Percentiles rank a stretch among this genome's conserved stretches.
Evolutionary conservation across 2,797 vertebrate genomes (phyloP).

Genomic region (Gobionotothen gibberifrons): DNA sequence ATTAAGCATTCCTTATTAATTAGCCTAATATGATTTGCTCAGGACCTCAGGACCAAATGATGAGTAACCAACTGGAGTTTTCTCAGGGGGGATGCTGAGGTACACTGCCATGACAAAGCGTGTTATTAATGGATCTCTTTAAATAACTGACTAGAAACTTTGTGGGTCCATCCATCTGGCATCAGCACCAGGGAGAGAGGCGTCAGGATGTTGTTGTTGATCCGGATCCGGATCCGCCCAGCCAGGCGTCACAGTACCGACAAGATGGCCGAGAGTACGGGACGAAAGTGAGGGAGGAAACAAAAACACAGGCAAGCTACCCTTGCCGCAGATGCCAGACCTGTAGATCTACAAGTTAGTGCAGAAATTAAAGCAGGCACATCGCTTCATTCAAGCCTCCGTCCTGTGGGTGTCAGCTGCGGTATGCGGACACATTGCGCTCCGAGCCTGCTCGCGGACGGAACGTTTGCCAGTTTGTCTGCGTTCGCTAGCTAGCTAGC

Average conservation of each 20-base stretch:
- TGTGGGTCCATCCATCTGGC: constrained; percentile 7
- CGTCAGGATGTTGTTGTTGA: constrained; percentile 86
- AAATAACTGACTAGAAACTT: neutral
- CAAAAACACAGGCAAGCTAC: constrained; percentile 69
- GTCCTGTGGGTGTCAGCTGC: constrained; percentile 48
- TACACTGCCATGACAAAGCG: no score
- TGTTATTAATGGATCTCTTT: neutral
- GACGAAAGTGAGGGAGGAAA: constrained; percentile 83
- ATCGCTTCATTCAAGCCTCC: neutral
- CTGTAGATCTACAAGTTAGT: constrained; percentile 6
- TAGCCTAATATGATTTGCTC: neutral
- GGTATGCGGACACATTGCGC: constrained; percentile 59
- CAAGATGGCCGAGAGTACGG: constrained; percentile 86
- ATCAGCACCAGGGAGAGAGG: constrained; percentile 19
- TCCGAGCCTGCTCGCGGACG: constrained; percentile 51
- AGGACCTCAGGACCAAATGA: neutral
- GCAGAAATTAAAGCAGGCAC: constrained; percentile 3
- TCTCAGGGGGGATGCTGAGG: neutral
- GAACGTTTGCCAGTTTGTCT: constrained; percentile 60
- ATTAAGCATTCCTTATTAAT: neutral
- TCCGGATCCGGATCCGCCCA: constrained; percentile 82
- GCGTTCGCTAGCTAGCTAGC: constrained; percentile 69
- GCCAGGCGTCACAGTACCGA: constrained; percentile 82
- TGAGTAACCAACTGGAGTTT: neutral
- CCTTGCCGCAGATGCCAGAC: constrained; percentile 45